These are phyloP conservation scores for Terebella lapidaria DNA, from an alignment of 2,888 invertebrate species.

Conservation along the genomic window DNA sequence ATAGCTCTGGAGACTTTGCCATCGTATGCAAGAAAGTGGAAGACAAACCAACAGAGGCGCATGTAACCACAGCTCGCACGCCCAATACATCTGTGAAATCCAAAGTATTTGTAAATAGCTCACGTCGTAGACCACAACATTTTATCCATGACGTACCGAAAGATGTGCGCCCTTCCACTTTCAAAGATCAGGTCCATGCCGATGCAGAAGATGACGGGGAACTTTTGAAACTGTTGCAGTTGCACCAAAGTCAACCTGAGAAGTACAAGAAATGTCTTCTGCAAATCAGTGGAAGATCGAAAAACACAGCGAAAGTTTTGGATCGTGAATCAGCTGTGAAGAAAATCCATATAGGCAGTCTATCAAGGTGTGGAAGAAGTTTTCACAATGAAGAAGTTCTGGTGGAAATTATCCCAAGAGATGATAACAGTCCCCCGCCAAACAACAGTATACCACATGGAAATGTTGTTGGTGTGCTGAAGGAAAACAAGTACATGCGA, in stretches of 20 bases:
- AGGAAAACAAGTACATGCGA: background rate
- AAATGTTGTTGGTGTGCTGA: constrained; percentile 4
- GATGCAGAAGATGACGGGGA: background rate
- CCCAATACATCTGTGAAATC: too few relatives aligned
- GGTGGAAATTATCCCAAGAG: background rate
- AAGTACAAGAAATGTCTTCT: constrained; percentile 10
- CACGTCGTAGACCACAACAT: too few relatives aligned
- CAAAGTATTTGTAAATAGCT: too few relatives aligned
- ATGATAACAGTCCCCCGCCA: too few relatives aligned
- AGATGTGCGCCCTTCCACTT: too few relatives aligned
- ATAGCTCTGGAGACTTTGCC: too few relatives aligned
- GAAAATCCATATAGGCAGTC: constrained; percentile 51
- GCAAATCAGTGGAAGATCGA: constrained; percentile 14
- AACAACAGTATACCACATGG: too few relatives aligned
- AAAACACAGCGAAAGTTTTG: constrained; percentile 18
- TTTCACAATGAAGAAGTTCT: background rate
- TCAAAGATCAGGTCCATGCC: background rate
- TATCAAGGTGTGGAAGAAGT: background rate
- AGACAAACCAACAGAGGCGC: too few relatives aligned
- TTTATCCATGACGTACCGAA: too few relatives aligned
- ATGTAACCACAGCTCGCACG: too few relatives aligned
- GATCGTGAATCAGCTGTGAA: background rate
- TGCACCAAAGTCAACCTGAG: background rate
- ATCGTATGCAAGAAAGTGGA: too few relatives aligned
- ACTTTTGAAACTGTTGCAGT: background rate